Evolutionary conservation across 2,797 vertebrate species (phyloP).

Genomic region (Mormyrus hasselquistii): DNA sequence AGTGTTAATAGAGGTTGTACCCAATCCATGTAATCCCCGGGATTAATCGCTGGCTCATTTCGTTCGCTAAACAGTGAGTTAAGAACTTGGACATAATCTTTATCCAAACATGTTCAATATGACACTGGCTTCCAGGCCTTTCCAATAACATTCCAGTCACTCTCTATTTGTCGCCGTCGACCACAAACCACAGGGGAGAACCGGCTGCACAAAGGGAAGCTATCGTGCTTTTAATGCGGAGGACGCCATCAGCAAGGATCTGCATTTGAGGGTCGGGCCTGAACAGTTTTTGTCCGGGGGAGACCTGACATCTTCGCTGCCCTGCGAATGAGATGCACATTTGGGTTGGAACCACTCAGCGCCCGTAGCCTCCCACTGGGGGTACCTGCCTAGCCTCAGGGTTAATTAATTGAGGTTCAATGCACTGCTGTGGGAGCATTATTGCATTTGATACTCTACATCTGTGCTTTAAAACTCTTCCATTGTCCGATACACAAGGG

Average conservation of each 20-base stretch:
- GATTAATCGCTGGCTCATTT: slow-evolving; percentile 34
- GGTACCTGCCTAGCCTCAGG: slow-evolving; percentile 74
- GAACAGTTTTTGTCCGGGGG: slow-evolving; percentile 82
- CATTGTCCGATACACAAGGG: slow-evolving; percentile 71
- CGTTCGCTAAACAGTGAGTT: slow-evolving; percentile 45
- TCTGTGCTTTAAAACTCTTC: slow-evolving; percentile 85
- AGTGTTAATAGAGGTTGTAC: slow-evolving; percentile 28
- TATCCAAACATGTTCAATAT: slow-evolving; percentile 71
- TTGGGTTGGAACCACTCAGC: slow-evolving; percentile 83
- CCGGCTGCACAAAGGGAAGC: slow-evolving; percentile 82
- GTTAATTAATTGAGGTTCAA: slow-evolving; percentile 91
- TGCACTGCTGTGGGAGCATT: slow-evolving; percentile 70
- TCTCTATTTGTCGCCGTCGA: slow-evolving; percentile 63
- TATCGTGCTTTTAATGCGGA: slow-evolving; percentile 66
- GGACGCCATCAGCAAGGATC: slow-evolving; percentile 66
- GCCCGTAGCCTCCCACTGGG: slow-evolving; percentile 72
- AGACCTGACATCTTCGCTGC: slow-evolving; percentile 76
- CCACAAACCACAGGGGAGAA: slow-evolving; percentile 63
- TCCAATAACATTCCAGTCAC: slow-evolving; percentile 76
- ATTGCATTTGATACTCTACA: slow-evolving; percentile 80
- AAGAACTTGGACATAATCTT: slow-evolving; percentile 55
- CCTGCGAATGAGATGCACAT: slow-evolving; percentile 92
- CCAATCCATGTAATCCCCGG: slow-evolving; percentile 33
- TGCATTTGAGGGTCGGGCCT: slow-evolving; percentile 78
- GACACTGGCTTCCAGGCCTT: slow-evolving; percentile 73